Base-by-base conservation (phyloP, 2,888 invertebrate species). In the Rotaria socialis region DNA sequence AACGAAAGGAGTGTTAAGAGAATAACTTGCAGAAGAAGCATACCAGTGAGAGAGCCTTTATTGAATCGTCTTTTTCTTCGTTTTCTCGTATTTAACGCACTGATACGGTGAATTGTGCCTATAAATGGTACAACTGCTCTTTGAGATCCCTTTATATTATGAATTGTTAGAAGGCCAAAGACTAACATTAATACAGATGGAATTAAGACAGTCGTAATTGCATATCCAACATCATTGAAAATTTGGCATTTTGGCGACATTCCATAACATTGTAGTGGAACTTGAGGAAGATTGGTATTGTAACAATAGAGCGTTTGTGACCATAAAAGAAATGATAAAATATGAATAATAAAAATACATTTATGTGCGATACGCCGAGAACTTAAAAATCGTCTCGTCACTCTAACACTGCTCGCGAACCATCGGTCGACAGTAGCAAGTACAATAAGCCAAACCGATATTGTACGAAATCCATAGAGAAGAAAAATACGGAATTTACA, bases 401-500 rank as follows among this genome's bases (percentile, higher is more conserved):
- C 10, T 24, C 35, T 2, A 1, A 2, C 6, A 80, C 47, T 24
- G 11, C 80, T 80, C 0, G n/a, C 1, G 4, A 80, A 80, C 43
- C 47, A 80, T 0, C 80, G 80, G 47, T 80, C 80, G 10, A 80
- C 19, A 47, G 80, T n/a, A 6, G 80, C 80, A 10, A 47, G 35
- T 24, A 47, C 80, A 47, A 80, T 24, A 11, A 80, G n/a, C 80
- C 80, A 80, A 24, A 8, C 8, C 2, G 80, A 22, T 80, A n/a
- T 80, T 43, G 80, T 47, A 24, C 43, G 47, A 47, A 47, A 80
- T n/a, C 24, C 22, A 47, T 47, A 80, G 10, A 80, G 80, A 47
- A 80, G 22, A 80, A 80, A 80, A 22, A 43, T 80, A 11, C 80
- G 80, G 4, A 80, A 11, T 80, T 80, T 80, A 80, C 80, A 80